Percentiles rank a stretch among this genome's conserved stretches.
Evolutionary conservation across 2,797 vertebrate genomes (phyloP).

Genomic region (Gobio occitaniae): DNA sequence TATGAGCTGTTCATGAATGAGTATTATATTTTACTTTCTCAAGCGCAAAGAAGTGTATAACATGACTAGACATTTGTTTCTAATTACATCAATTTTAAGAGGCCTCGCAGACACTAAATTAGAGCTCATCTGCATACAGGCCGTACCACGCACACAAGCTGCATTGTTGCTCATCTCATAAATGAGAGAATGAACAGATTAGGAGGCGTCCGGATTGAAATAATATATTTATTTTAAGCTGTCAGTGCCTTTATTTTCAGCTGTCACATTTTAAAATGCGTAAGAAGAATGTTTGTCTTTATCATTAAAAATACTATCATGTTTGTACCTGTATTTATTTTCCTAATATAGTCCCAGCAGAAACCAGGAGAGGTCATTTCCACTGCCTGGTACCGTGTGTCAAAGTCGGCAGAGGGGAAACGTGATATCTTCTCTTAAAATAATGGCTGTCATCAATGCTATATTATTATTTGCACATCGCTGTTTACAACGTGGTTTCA

Average conservation of each 20-base stretch:
- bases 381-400: conserved; percentile 15
- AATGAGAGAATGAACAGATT: conserved; percentile 11
- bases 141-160: background rate
- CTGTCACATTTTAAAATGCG: conserved; percentile 19
- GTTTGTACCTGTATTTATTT: background rate
- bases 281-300: conserved; percentile 24
- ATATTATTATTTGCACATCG: conserved; percentile 26
- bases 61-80: conserved; percentile 38
- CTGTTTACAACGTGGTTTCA: conserved; percentile 8
- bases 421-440: conserved; percentile 17
- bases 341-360: background rate
- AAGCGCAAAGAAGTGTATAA: conserved; percentile 30
- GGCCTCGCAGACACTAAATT: conserved; percentile 36
- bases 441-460: conserved; percentile 25
- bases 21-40: conserved; percentile 39
- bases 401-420: conserved; percentile 22
- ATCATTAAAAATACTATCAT: background rate
- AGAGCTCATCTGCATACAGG: conserved; percentile 47
- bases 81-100: conserved; percentile 41
- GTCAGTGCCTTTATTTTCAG: conserved; percentile 26
- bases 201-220: background rate
- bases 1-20: conserved; percentile 30
- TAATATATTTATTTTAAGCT: background rate
- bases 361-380: conserved; percentile 9
- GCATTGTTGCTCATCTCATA: conserved; percentile 1